Evolutionary conservation across 2,113 vertebrate genomes (phyloP).

Genomic region (Anhinga rufa): DNA sequence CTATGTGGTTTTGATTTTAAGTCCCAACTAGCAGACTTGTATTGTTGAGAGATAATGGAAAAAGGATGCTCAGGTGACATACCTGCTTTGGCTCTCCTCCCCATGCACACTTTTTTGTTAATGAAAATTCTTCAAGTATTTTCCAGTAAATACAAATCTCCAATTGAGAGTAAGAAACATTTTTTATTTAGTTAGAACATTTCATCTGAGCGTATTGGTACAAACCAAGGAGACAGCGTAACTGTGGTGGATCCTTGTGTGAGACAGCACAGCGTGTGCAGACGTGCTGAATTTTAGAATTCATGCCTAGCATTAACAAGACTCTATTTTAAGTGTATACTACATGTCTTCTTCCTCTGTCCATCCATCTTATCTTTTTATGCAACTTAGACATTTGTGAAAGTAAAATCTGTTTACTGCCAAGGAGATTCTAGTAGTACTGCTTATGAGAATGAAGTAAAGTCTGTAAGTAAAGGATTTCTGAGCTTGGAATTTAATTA

Average conservation of each 20-base stretch:
- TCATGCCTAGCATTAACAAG: not conserved
- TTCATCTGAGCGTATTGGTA: not conserved
- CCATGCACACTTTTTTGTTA: not conserved
- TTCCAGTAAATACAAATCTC: not conserved
- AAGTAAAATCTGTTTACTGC: not conserved
- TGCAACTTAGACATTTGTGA: not conserved
- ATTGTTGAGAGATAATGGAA: not conserved
- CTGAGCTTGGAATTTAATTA: not conserved
- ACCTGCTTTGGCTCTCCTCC: not conserved
- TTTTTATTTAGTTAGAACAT: not conserved
- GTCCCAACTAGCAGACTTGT: not conserved
- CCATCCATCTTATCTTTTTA: not conserved
- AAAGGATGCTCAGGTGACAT: not conserved
- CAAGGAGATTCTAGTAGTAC: not conserved
- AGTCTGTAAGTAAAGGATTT: not conserved
- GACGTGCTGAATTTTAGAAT: not conserved
- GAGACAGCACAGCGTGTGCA: not conserved
- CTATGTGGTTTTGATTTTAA: not conserved
- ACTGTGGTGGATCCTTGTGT: not conserved
- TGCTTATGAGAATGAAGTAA: not conserved
- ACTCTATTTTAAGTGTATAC: not conserved
- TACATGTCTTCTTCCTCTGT: not conserved
- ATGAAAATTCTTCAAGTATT: not conserved
- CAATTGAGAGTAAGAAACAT: not conserved
- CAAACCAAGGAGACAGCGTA: not conserved